Evolutionary conservation across 2,888 invertebrate genomes (phyloP), one percentile per base, ranked within the genome.

Genomic region (Labia minor): DNA sequence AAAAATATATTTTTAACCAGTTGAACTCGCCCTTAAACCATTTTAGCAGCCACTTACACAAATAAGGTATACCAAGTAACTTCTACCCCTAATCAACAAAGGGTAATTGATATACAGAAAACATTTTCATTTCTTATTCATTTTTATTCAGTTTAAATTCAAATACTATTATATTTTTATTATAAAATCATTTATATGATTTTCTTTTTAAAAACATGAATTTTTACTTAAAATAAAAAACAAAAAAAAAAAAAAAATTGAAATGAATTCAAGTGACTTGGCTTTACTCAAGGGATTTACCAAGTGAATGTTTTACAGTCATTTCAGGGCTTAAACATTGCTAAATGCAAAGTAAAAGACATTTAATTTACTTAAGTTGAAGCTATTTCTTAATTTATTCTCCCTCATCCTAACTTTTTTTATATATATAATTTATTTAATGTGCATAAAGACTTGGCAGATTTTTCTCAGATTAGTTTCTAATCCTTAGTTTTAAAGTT

Each of bases 281-380:
- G 16, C 49, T 11, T 49, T 49, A 16, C 49, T 14, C 26, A 49
- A 49, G 49, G 49, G 49, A 49, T 49, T 49, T 49, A 49, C 49
- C 49, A 49, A 49, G 16, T 16, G 49, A 49, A 49, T 49, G n/a
- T 49, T 49, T 49, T 49, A 49, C 49, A 49, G 49, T 49, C 49
- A 49, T 49, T 49, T 49, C 49, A 49, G 49, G 49, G 49, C 49
- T 49, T 49, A 49, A 49, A 49, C 49, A 49, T 49, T n/a, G 49
- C 49, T 49, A 49, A 49, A 49, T 49, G 49, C 49, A 49, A 49
- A 49, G 49, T 49, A 49, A 49, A 49, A 49, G 49, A 14, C 49
- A 49, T 49, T 49, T 49, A 49, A 49, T 49, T 49, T 49, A 49
- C 49, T 49, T 49, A 49, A 49, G 49, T 49, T 49, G n/a, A 49